A percentile compares a stretch with the other conserved stretches of the same genome.
phyloP scores from a whole-genome alignment of 2,888 invertebrate species.

The Amphipoea lucens region DNA sequence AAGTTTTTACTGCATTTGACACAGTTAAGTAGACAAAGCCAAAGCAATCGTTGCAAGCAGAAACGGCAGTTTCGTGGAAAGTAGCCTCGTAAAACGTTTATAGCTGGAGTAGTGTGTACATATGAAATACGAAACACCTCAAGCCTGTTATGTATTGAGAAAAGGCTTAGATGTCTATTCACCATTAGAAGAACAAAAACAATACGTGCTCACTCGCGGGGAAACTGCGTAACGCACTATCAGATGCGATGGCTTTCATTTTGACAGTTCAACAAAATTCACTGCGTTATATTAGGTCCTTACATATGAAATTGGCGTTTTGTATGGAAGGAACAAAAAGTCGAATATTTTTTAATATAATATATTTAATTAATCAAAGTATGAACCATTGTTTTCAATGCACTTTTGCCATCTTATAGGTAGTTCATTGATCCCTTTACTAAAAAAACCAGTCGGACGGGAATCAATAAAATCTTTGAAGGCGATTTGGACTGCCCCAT shows the following conservation, averaged over 20 bases:
- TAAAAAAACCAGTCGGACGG: too few relatives aligned
- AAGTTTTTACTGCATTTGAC: conserved; percentile 69
- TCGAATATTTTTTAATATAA: too few relatives aligned
- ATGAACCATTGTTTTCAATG: too few relatives aligned
- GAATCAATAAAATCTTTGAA: too few relatives aligned
- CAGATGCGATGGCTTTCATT: background rate
- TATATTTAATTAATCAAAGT: too few relatives aligned
- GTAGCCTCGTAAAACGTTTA: conserved; percentile 78
- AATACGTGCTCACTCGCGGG: background rate
- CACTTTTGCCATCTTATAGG: too few relatives aligned
- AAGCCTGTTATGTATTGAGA: conserved; percentile 65
- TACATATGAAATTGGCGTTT: too few relatives aligned
- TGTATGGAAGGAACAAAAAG: too few relatives aligned
- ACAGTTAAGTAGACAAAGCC: conserved; percentile 70
- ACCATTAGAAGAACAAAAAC: background rate
- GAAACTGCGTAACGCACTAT: background rate
- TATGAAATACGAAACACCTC: conserved; percentile 69
- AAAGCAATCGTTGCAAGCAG: conserved; percentile 67
- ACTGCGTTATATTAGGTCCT: too few relatives aligned
- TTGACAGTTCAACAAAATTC: conserved; percentile 2
- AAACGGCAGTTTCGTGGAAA: conserved; percentile 70
- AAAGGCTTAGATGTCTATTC: conserved; percentile 6
- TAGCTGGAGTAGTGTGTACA: conserved; percentile 68
- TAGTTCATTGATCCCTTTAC: too few relatives aligned
- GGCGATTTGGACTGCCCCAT: too few relatives aligned